These are phyloP conservation scores for Pterophyllum scalare DNA, from an alignment of 2,113 vertebrate genomes.

Conservation along the genomic window DNA sequence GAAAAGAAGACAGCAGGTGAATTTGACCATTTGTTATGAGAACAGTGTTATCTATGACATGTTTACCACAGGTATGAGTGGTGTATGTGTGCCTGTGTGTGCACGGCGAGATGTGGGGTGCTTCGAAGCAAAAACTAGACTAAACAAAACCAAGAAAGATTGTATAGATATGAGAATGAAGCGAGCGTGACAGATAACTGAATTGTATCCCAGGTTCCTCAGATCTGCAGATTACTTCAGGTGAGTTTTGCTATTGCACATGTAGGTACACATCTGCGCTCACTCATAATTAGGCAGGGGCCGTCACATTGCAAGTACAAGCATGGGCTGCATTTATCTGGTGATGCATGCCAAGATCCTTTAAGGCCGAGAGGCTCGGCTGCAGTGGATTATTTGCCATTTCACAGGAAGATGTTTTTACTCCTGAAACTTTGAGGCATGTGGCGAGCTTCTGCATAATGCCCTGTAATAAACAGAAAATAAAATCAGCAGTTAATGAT, in stretches of 20 bases:
- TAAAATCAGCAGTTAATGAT: background rate
- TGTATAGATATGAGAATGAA: background rate
- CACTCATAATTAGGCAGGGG: background rate
- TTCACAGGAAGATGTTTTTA: background rate
- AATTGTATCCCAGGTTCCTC: background rate
- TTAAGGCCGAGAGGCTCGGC: background rate
- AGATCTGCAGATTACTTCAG: background rate
- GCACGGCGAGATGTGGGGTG: background rate
- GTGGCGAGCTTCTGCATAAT: background rate
- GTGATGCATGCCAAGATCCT: background rate
- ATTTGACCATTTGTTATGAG: background rate
- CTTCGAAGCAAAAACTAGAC: background rate
- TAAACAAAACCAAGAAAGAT: background rate
- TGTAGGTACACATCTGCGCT: no score
- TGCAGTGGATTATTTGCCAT: background rate
- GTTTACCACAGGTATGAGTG: background rate
- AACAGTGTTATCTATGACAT: background rate
- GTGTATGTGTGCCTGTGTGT: background rate
- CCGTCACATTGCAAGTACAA: background rate
- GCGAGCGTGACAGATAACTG: background rate
- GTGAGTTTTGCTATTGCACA: no score
- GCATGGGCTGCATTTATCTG: background rate
- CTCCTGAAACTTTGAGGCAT: background rate
- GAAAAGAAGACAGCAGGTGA: no score
- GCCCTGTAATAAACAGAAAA: background rate